Base-by-base conservation (phyloP, 2,797 vertebrate genomes). In the Trematocara caparti region DNA sequence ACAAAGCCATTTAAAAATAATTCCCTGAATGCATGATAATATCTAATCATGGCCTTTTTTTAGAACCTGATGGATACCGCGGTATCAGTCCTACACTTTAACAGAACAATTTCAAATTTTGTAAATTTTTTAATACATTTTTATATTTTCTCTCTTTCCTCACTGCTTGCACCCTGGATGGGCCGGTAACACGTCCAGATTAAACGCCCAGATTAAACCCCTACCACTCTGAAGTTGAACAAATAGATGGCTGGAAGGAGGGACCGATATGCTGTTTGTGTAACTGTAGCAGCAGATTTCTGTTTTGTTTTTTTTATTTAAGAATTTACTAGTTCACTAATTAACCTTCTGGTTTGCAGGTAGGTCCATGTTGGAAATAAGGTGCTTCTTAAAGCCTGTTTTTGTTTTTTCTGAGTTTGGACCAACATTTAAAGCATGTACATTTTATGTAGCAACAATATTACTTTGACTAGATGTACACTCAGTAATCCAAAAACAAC, bases 171-270 rank as follows among this genome's bases (percentile, higher is more conserved):
- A 11, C 40, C 14, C 0, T 69, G 40, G 14, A 69, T 30, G 14
- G 4, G 0, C 40, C 15, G 1, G 14, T 30, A 27, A 69, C 21
- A 17, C 6, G 14, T 12, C 40, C 38, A 45, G 21, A 2, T 10
- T 45, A 0, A 45, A 45, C 2, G 21, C 21, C 21, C 21, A 21
- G 21, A 21, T 21, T 21, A 21, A 21, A 21, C 32, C 32, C 0
- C 55, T 12, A 36, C 0, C 17, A 38, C 57, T 36, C 57, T 62
- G 57, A 62, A 13, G 11, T 21, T 19, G 55, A 2, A 19, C 6
- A 62, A 62, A 3, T 8, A 36, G 32, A 36, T 64, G 34, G 59
- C 7, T 40, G n/a, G n/a, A 13, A 8, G 11, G 59, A 38, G 0
- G 12, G 34, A 64, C 2, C 3, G 7, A 21, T 14, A 1, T 40